Percentiles rank a stretch among this genome's conserved stretches.
Conservation (phyloP, 2,797 vertebrate genomes). For the Adrianichthys oophorus region DNA sequence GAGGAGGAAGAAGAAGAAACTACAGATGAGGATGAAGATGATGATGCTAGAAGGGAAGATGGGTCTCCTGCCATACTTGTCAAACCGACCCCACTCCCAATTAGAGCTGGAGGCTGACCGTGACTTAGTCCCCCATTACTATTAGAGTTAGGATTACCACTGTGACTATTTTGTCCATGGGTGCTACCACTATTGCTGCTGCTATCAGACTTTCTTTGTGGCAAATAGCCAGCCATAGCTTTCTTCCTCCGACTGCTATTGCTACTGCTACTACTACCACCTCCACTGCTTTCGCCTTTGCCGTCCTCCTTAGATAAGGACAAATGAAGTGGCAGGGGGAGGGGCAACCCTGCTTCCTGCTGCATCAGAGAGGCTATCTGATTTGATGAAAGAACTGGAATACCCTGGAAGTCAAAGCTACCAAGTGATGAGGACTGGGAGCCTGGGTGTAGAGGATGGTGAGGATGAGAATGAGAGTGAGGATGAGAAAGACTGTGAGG, state of each 20-base stretch:
- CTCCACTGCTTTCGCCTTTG: conserved; percentile 76
- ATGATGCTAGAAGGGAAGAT: conserved; percentile 77
- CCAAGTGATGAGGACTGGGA: conserved; percentile 79
- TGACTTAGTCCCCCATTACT: conserved; percentile 76
- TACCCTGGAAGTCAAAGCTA: conserved; percentile 85
- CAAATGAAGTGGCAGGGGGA: conserved; percentile 81
- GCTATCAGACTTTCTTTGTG: conserved; percentile 81
- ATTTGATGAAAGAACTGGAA: conserved; percentile 84
- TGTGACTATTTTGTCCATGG: conserved; percentile 71
- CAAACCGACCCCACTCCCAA: conserved; percentile 76
- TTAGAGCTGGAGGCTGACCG: conserved; percentile 75
- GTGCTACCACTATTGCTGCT: conserved; percentile 62
- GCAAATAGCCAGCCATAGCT: conserved; percentile 85
- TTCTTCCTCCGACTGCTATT: conserved; percentile 82
- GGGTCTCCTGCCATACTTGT: conserved; percentile 78
- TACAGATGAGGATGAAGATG: conserved; percentile 82
- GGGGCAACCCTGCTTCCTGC: conserved; percentile 81
- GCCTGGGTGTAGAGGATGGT: conserved; percentile 81
- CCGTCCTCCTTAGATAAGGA: conserved; percentile 83
- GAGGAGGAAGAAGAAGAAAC: conserved; percentile 82
- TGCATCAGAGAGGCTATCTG: conserved; percentile 85
- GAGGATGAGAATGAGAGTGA: conserved; percentile 80
- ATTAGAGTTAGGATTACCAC: conserved; percentile 73
- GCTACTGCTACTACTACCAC: conserved; percentile 65
- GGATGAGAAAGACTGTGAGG: conserved; percentile 80